phyloP scores from a whole-genome alignment of 30 jellyfish, hydroid and myxozoan genomes.

The Chrysaora quinquecirrha region DNA sequence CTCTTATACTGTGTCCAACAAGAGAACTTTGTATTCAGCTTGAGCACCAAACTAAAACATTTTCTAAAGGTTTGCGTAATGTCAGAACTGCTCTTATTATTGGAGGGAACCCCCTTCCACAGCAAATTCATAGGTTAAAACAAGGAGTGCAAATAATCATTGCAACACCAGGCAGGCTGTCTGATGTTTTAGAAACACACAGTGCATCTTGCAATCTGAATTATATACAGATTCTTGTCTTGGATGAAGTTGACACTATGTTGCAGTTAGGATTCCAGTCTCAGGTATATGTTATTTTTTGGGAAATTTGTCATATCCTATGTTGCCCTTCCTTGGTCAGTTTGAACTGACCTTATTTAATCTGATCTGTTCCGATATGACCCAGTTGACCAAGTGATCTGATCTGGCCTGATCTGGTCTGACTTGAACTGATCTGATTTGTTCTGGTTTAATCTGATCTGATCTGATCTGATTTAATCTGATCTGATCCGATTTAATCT shows the following conservation, averaged over 20 bases:
- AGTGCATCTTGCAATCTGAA: constrained; percentile 36
- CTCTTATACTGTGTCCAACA: constrained; percentile 77
- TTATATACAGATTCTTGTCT: constrained; percentile 59
- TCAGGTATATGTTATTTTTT: too few relatives aligned
- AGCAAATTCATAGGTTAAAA: constrained; percentile 72
- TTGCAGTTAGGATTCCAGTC: constrained; percentile 81
- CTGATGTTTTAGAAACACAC: constrained; percentile 61
- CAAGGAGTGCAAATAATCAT: constrained; percentile 72
- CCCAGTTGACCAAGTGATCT: too few relatives aligned
- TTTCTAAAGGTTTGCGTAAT: constrained; percentile 57
- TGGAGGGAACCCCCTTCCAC: constrained; percentile 88
- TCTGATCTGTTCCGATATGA: too few relatives aligned
- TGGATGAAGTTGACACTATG: constrained; percentile 90
- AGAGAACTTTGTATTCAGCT: constrained; percentile 85
- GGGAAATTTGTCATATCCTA: too few relatives aligned
- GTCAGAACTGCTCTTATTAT: constrained; percentile 69
- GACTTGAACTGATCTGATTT: too few relatives aligned
- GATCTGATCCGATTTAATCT: too few relatives aligned
- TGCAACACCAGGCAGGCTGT: constrained; percentile 88
- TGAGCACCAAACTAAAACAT: constrained; percentile 73
- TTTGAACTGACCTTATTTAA: too few relatives aligned
- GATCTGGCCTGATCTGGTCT: too few relatives aligned
- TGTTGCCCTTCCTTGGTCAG: too few relatives aligned
- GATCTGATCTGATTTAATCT: too few relatives aligned
- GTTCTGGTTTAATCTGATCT: too few relatives aligned